A percentile compares a stretch with the other conserved stretches of the same genome.
These are phyloP conservation scores for Tapera naevia DNA, from an alignment of 2,797 vertebrate genomes.

Conservation along the genomic window DNA sequence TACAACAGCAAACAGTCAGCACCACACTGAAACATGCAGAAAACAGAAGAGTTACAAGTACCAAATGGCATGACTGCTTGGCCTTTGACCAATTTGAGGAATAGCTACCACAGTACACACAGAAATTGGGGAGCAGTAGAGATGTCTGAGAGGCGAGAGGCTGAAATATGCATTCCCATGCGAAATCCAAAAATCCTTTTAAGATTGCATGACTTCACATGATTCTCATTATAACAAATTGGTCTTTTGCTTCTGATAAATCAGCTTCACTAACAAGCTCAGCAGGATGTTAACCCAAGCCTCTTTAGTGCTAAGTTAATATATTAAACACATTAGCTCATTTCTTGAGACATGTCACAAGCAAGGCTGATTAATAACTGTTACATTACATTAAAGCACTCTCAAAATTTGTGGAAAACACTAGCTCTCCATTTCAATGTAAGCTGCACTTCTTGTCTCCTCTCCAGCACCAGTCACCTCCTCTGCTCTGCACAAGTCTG, in stretches of 20 bases:
- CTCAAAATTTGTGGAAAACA: background rate
- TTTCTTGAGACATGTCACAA: background rate
- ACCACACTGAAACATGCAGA: background rate
- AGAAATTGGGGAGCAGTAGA: background rate
- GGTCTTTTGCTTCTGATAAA: background rate
- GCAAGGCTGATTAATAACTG: background rate
- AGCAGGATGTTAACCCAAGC: background rate
- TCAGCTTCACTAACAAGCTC: background rate
- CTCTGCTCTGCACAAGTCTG: background rate
- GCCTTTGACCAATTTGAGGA: background rate
- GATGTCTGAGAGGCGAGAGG: background rate
- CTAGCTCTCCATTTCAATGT: background rate
- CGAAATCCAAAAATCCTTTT: background rate
- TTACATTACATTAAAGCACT: background rate
- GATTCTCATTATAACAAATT: background rate
- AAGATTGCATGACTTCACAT: background rate
- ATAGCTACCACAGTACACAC: background rate
- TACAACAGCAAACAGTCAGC: background rate
- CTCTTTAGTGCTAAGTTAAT: background rate
- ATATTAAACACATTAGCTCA: background rate
- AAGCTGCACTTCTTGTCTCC: background rate
- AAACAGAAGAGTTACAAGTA: background rate
- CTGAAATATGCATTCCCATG: background rate
- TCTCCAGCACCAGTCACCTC: background rate
- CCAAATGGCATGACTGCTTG: fast-evolving